A percentile compares a stretch with the other conserved stretches of the same genome.
These are phyloP conservation scores for Temnothorax longispinosus DNA, from an alignment of 1,140 invertebrate genomes.

Conservation along the genomic window DNA sequence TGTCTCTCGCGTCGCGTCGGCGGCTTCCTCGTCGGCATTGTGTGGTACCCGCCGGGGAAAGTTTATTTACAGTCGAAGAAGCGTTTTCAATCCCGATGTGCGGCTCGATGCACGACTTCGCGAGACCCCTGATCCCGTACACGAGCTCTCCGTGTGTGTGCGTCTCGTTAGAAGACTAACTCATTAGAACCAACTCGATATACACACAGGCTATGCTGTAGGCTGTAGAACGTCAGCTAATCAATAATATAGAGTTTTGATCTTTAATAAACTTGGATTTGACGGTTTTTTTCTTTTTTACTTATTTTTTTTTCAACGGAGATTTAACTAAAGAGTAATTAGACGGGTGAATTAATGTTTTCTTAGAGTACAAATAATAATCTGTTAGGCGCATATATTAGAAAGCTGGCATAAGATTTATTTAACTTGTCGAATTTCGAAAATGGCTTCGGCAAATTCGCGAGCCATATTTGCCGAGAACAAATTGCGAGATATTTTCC, in stretches of 20 bases:
- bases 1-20: slow-evolving; percentile 33
- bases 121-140: slow-evolving; percentile 66
- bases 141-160: slow-evolving; percentile 53
- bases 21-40: slow-evolving; percentile 59
- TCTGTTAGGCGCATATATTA: not conserved
- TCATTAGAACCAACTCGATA: slow-evolving; percentile 42
- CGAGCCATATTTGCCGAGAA: not conserved
- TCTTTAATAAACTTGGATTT: not conserved
- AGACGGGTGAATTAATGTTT: not conserved
- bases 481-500: not conserved
- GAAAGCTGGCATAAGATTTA: not conserved
- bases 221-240: slow-evolving; percentile 1
- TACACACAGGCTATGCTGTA: not conserved
- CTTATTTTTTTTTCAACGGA: not conserved
- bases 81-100: slow-evolving; percentile 75
- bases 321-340: not conserved
- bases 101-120: slow-evolving; percentile 69
- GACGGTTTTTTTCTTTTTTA: not conserved
- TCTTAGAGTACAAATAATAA: not conserved
- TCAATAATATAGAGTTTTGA: slow-evolving; percentile 5
- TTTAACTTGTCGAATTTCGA: not conserved
- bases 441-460: not conserved
- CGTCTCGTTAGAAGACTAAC: slow-evolving; percentile 59
- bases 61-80: slow-evolving; percentile 78
- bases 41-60: slow-evolving; percentile 72